Conservation (phyloP, 2,797 vertebrate genomes). For the Clarias laeviceps region DNA sequence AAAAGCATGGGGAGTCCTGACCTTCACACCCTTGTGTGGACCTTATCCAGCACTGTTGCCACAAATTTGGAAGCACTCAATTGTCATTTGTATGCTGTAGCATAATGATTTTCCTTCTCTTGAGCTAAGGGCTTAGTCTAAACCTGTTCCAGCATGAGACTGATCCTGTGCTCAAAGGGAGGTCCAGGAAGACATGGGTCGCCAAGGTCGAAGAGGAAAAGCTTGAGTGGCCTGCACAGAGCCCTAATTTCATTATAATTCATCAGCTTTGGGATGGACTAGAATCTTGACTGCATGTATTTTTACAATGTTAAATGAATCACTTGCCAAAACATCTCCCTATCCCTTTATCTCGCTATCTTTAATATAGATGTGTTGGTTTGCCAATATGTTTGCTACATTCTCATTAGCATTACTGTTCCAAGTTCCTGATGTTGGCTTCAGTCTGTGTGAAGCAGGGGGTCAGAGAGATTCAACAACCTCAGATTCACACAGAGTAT, state of each 20-base stretch:
- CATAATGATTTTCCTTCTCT: background rate
- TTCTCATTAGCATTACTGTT: background rate
- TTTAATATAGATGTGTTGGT: background rate
- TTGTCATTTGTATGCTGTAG: background rate
- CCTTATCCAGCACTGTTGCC: background rate
- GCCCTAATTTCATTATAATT: background rate
- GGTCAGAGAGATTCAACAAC: background rate
- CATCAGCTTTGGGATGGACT: background rate
- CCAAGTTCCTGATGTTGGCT: background rate
- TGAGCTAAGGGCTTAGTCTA: background rate
- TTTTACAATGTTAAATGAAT: no score
- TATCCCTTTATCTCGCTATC: background rate
- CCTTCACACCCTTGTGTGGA: background rate
- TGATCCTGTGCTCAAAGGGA: background rate
- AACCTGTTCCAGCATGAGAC: background rate
- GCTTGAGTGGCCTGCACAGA: no score
- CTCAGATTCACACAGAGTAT: background rate
- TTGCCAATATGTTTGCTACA: background rate
- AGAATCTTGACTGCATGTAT: background rate
- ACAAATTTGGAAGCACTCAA: background rate
- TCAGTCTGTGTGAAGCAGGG: background rate
- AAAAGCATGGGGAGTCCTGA: conserved; percentile 5
- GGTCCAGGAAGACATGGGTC: background rate
- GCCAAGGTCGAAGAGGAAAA: no score
- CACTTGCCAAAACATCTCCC: background rate